Percentiles rank a stretch among this genome's conserved stretches.
Evolutionary conservation across 2,888 invertebrate genomes (phyloP).

Genomic region (Drosophila nr. perissopoda): DNA sequence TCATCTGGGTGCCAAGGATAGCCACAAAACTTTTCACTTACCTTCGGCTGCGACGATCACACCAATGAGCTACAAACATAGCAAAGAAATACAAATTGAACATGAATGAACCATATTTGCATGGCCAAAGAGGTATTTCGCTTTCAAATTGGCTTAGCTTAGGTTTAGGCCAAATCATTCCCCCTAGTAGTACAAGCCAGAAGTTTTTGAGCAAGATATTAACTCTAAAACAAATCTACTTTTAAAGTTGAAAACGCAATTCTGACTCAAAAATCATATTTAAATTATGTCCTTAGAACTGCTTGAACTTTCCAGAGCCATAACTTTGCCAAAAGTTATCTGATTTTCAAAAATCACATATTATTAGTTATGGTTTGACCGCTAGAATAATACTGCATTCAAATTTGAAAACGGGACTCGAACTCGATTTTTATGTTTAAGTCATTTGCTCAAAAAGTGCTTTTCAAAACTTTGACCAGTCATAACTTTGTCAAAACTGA

Average conservation of each 20-base stretch:
- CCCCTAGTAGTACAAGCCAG: too few relatives aligned
- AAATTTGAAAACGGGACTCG: background rate
- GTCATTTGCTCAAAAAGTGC: background rate
- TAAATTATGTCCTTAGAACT: too few relatives aligned
- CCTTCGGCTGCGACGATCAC: slow-evolving; percentile 5
- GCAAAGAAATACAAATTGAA: background rate
- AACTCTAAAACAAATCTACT: too few relatives aligned
- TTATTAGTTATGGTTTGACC: background rate
- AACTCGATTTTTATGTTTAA: background rate
- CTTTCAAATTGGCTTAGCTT: background rate
- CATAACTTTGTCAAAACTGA: background rate
- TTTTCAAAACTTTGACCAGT: too few relatives aligned
- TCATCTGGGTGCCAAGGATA: slow-evolving; percentile 51
- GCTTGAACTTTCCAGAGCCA: background rate
- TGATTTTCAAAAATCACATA: rapidly evolving
- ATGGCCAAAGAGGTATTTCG: background rate
- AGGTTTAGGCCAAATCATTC: background rate
- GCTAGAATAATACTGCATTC: background rate
- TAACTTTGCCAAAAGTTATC: background rate
- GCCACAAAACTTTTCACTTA: slow-evolving; percentile 36
- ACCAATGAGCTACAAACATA: slow-evolving; percentile 8
- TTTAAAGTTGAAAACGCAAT: background rate
- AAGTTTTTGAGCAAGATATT: rapidly evolving
- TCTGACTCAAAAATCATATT: background rate
- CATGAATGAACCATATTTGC: background rate